A percentile compares a stretch with the other conserved stretches of the same genome.
Evolutionary conservation across 1,140 invertebrate genomes (phyloP).

Genomic region (Drosophila setifemur): DNA sequence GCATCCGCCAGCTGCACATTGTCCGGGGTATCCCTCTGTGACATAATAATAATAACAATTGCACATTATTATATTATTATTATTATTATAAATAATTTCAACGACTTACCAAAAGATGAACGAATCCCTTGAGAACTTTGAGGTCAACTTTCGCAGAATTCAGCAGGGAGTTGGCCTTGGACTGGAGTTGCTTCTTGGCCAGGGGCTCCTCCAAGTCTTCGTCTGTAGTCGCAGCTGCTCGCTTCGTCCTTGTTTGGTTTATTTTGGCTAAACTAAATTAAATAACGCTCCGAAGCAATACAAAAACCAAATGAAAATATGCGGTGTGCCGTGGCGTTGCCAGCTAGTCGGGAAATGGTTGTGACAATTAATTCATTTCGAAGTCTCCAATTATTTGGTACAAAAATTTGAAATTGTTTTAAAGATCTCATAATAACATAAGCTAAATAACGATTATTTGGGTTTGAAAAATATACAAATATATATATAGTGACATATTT

Average conservation of each 20-base stretch:
- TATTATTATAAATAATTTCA: too few species aligned
- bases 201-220: not conserved
- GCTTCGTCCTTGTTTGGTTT: not conserved
- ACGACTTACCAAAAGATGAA: constrained; percentile 42
- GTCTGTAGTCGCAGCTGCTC: not conserved
- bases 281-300: not conserved
- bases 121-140: constrained; percentile 28
- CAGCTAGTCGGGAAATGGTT: not conserved
- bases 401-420: not conserved
- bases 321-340: not conserved
- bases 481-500: too few species aligned
- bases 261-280: not conserved
- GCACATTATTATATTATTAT: constrained; percentile 30
- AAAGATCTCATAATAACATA: too few species aligned
- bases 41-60: not conserved
- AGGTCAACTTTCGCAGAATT: constrained; percentile 83
- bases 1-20: constrained; percentile 55
- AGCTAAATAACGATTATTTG: too few species aligned
- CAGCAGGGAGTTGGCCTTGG: constrained; percentile 87
- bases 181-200: constrained; percentile 81
- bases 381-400: not conserved
- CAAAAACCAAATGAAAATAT: constrained; percentile 3
- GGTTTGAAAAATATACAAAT: too few species aligned
- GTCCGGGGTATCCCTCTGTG: not conserved
- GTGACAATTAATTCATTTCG: not conserved